Evolutionary conservation across 2,113 vertebrate genomes (phyloP).

Genomic region (Irena cyanogastra): DNA sequence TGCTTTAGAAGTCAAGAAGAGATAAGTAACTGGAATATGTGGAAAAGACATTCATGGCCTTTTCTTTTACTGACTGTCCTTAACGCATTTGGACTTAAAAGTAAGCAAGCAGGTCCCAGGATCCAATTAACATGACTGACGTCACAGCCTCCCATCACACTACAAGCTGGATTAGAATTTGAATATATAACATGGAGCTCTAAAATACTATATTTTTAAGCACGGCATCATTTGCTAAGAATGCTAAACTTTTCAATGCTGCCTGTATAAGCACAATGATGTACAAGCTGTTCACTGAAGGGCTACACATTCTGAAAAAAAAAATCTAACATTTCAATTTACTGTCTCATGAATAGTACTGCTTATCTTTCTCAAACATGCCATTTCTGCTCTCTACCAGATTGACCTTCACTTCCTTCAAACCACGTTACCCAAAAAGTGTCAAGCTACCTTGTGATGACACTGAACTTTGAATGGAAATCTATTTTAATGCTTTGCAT

Average conservation of each 20-base stretch:
- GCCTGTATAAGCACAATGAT: neutral
- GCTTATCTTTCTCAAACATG: neutral
- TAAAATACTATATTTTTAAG: neutral
- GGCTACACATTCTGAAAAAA: neutral
- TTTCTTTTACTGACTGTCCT: neutral
- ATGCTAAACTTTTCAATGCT: neutral
- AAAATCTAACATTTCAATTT: neutral
- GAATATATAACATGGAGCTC: neutral
- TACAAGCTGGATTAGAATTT: neutral
- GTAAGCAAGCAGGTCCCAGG: neutral
- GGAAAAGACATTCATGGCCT: neutral
- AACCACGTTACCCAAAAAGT: neutral
- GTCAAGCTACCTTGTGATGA: neutral
- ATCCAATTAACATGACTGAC: neutral
- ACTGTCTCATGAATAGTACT: neutral
- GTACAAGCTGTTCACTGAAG: neutral
- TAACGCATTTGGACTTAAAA: neutral
- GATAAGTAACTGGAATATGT: neutral
- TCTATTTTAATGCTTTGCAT: constrained; percentile 20
- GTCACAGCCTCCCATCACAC: neutral
- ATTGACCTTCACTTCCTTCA: constrained; percentile 43
- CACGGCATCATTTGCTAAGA: neutral
- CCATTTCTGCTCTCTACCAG: neutral
- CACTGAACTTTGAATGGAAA: constrained; percentile 27
- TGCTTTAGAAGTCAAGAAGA: neutral